These are phyloP conservation scores for Chiroxiphia lanceolata DNA, from an alignment of 2,797 vertebrate genomes.

Conservation along the genomic window DNA sequence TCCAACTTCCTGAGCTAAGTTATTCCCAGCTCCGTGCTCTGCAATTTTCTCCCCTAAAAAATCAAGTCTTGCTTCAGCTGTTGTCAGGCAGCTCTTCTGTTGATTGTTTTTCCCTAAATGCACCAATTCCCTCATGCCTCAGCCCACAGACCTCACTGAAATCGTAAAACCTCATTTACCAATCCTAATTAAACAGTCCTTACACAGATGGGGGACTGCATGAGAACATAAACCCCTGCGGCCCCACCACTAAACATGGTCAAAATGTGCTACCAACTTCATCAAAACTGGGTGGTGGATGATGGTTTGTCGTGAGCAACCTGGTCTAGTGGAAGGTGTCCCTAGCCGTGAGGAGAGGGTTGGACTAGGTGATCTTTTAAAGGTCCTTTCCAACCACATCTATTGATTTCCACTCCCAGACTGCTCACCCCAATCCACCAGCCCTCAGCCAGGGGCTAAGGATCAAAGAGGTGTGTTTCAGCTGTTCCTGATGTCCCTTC, in stretches of 20 bases:
- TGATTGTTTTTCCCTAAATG: neutral
- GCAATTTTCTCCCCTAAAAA: neutral
- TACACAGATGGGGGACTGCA: neutral
- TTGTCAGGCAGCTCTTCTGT: neutral
- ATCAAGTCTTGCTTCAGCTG: neutral
- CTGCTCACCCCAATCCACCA: neutral
- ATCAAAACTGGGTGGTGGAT: neutral
- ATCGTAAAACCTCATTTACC: neutral
- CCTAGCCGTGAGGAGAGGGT: accelerated
- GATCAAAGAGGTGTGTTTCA: neutral
- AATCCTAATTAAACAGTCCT: neutral
- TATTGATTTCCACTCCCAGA: neutral
- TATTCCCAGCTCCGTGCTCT: neutral
- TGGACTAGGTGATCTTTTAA: neutral
- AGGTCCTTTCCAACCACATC: neutral
- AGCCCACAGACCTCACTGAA: neutral
- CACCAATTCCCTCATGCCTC: neutral
- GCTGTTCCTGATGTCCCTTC: neutral
- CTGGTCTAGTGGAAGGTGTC: neutral
- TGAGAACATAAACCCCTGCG: neutral
- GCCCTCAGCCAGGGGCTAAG: neutral
- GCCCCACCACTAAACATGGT: neutral
- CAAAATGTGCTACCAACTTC: neutral
- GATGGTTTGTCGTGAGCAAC: neutral
- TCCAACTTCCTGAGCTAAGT: neutral